phyloP scores from a whole-genome alignment of 2,113 vertebrate genomes.

The Theropithecus gelada region DNA sequence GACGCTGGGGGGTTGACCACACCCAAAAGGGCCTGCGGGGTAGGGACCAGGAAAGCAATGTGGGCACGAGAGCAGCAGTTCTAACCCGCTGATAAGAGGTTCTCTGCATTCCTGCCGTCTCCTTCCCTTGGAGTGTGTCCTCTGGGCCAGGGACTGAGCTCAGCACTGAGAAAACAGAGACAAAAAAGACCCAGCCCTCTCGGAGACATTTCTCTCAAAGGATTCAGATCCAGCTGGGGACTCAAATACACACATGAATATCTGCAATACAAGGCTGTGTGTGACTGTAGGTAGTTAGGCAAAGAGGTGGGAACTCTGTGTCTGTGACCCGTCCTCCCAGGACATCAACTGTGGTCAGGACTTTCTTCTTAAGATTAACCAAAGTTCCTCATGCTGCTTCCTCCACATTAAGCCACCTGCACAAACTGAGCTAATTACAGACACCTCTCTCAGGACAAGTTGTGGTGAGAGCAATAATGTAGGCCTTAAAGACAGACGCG shows the following conservation, averaged over 20 bases:
- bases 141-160: background rate
- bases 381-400: background rate
- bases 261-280: background rate
- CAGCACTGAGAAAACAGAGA: background rate
- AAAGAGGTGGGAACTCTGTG: background rate
- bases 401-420: background rate
- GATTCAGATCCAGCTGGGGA: background rate
- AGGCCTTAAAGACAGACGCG: background rate
- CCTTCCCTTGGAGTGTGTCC: background rate
- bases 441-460: background rate
- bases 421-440: background rate
- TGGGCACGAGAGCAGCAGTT: rapidly evolving
- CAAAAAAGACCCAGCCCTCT: background rate
- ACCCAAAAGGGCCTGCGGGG: background rate
- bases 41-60: background rate
- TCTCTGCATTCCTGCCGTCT: background rate
- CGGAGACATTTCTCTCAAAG: background rate
- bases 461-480: background rate
- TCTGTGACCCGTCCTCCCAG: background rate
- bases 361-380: background rate
- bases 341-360: background rate
- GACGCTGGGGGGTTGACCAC: background rate
- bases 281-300: background rate
- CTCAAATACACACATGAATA: background rate
- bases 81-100: background rate